phyloP scores from a whole-genome alignment of 2,797 vertebrate species.

The Phataginus tetradactyla region DNA sequence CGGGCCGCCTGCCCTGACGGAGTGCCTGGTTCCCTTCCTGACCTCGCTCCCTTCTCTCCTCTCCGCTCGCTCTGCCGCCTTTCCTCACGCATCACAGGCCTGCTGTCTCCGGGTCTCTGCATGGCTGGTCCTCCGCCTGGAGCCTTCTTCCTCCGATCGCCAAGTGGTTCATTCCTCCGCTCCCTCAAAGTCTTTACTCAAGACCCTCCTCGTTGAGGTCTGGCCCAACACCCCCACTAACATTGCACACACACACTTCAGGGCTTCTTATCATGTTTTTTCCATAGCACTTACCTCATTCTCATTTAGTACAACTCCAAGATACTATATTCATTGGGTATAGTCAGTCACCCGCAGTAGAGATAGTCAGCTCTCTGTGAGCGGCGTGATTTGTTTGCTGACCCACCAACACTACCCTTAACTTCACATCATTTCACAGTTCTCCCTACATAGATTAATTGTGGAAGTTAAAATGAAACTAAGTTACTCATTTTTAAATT shows the following conservation, averaged over 20 bases:
- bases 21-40: background rate
- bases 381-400: background rate
- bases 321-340: background rate
- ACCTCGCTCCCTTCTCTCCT: background rate
- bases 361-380: background rate
- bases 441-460: background rate
- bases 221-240: background rate
- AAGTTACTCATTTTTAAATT: conserved; percentile 3
- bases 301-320: background rate
- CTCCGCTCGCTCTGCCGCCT: background rate
- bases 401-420: background rate
- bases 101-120: background rate
- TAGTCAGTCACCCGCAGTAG: background rate
- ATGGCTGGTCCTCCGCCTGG: accelerated
- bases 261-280: background rate
- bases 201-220: background rate
- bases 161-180: background rate
- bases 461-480: background rate
- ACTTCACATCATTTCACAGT: background rate
- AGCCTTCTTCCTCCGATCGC: background rate
- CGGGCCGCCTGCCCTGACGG: accelerated
- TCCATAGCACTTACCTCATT: background rate
- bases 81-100: background rate
- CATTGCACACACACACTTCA: background rate
- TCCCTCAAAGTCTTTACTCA: background rate